phyloP scores from a whole-genome alignment of 2,113 vertebrate genomes.

The Eurystomus gularis region DNA sequence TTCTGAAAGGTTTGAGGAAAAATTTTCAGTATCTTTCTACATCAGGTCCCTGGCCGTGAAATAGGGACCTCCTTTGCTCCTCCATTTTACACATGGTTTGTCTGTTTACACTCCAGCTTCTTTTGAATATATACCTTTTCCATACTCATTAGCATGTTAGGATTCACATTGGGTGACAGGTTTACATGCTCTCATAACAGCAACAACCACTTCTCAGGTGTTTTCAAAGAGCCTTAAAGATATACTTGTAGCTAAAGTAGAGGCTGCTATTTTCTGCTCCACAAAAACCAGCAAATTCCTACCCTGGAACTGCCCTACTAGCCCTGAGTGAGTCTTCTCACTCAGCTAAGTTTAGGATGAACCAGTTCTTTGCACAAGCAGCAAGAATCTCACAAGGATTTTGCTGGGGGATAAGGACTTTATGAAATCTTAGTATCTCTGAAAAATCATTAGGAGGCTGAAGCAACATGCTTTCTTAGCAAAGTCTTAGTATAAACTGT shows the following conservation, averaged over 20 bases:
- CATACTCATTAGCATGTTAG: accelerated
- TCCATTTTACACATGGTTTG: not conserved
- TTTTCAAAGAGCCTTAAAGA: not conserved
- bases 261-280: not conserved
- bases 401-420: not conserved
- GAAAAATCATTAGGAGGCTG: conserved; percentile 2
- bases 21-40: not conserved
- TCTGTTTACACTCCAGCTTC: not conserved
- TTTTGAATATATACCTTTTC: not conserved
- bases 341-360: not conserved
- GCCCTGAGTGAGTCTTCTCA: not conserved
- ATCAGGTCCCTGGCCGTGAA: not conserved
- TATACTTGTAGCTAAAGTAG: not conserved
- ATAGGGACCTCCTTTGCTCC: not conserved
- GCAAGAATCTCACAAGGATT: not conserved
- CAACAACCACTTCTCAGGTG: not conserved
- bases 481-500: conserved; percentile 21
- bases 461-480: not conserved
- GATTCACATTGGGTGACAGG: not conserved
- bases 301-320: not conserved
- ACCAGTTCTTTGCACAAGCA: not conserved
- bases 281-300: not conserved
- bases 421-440: not conserved
- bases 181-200: not conserved
- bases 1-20: not conserved